phyloP scores from a whole-genome alignment of 2,888 invertebrate species.

The Falcaria lacertinaria region DNA sequence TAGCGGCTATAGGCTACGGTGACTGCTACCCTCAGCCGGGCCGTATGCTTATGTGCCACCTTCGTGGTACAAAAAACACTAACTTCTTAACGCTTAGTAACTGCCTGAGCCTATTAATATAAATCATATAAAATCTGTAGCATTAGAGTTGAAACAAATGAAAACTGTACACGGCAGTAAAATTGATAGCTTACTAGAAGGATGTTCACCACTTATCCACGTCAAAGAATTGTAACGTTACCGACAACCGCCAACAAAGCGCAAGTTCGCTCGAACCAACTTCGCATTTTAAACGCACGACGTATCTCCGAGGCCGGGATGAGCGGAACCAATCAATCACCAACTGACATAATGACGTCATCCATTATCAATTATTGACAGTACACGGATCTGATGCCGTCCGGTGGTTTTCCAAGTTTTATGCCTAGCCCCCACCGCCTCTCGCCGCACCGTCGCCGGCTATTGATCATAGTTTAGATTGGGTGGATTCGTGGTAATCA shows the following conservation, averaged over 20 bases:
- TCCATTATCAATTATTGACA: slow-evolving; percentile 79
- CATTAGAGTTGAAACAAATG: too few relatives aligned
- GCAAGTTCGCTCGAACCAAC: background rate
- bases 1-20: too few relatives aligned
- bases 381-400: slow-evolving; percentile 61
- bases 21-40: too few relatives aligned
- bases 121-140: too few relatives aligned
- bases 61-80: too few relatives aligned
- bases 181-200: too few relatives aligned
- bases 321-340: slow-evolving; percentile 70
- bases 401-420: slow-evolving; percentile 66
- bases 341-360: slow-evolving; percentile 71
- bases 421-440: slow-evolving; percentile 35
- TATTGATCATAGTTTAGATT: slow-evolving; percentile 50
- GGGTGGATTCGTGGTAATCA: slow-evolving; percentile 40
- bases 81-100: too few relatives aligned
- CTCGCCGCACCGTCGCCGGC: slow-evolving; percentile 5
- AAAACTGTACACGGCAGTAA: too few relatives aligned
- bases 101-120: too few relatives aligned
- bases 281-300: slow-evolving; percentile 12
- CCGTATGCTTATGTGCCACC: too few relatives aligned
- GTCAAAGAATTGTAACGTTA: background rate
- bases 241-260: background rate
- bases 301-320: slow-evolving; percentile 12
- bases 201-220: background rate